Base-by-base conservation (phyloP, 53 echinoderm and acorn worm genomes). In the Paracentrotus lividus region DNA sequence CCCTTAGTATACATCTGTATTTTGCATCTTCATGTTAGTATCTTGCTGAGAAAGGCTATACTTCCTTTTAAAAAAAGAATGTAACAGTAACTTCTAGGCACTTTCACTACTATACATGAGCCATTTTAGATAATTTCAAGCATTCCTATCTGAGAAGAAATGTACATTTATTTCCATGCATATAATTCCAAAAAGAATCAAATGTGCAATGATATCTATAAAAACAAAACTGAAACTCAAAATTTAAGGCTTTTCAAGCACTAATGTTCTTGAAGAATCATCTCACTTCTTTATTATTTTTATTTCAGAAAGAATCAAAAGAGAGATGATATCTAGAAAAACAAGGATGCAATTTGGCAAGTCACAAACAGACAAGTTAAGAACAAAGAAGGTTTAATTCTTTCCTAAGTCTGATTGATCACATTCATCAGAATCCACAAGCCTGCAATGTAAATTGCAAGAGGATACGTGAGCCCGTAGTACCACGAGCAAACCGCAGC, bases 281-380 rank as follows among this genome's bases (percentile, higher is more conserved):
- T n/a, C n/a, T n/a, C n/a, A n/a, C n/a, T n/a, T n/a, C n/a, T n/a
- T n/a, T 3, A 18, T 8, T 21, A 57, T 13, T 20, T 57, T 52
- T 57, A 72, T 36, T 38, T 18, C 12, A 32, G 40, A 40, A 72
- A 72, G 72, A 40, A 72, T 38, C 81, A 40, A 77, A 43, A 44
- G 81, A 26, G 24, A 81, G 47, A 45, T 45, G 81, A 81, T 47
- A 81, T 47, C 21, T 47, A 18, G n/a, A 47, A 4, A 72, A 81
- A 81, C 81, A 81, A 33, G 81, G 47, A 81, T n/a, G 24, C 45
- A 81, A 81, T 81, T 81, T 81, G 81, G 33, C 81, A 40, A 45
- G 81, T 81, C 81, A 81, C 45, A 27, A 81, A 81, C 5, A 43
- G 43, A 47, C 45, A 45, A 26, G 12, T 21, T 15, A 36, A n/a